phyloP scores from a whole-genome alignment of 1,140 invertebrate genomes.

The Augochlora pura region DNA sequence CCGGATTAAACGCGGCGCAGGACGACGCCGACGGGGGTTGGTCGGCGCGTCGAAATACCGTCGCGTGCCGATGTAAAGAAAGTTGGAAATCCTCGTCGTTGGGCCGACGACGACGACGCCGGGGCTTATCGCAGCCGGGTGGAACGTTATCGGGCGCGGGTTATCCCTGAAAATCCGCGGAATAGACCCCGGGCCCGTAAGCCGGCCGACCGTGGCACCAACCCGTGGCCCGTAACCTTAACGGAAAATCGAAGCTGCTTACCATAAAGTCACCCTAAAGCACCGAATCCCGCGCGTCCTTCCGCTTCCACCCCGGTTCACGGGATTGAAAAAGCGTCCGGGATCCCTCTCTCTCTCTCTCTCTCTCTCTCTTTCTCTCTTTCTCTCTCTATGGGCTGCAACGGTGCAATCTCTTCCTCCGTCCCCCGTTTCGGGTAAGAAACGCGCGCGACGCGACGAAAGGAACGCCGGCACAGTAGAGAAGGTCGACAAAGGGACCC shows the following conservation, averaged over 20 bases:
- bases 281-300: constrained; percentile 61
- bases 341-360: not conserved
- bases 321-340: constrained; percentile 59
- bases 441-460: not conserved
- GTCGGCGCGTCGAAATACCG: constrained; percentile 22
- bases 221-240: constrained; percentile 65
- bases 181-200: constrained; percentile 60
- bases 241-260: constrained; percentile 74
- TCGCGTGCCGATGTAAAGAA: constrained; percentile 49
- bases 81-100: constrained; percentile 49
- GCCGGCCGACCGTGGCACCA: constrained; percentile 41
- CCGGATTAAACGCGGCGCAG: no score
- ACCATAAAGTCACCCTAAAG: constrained; percentile 71
- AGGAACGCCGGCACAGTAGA: not conserved
- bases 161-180: constrained; percentile 65
- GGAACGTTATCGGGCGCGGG: constrained; percentile 57
- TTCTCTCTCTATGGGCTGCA: not conserved
- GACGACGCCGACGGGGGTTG: not conserved
- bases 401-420: not conserved
- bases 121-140: constrained; percentile 46
- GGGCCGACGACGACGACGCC: constrained; percentile 35
- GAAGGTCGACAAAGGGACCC: not conserved
- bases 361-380: not conserved
- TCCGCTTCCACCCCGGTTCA: constrained; percentile 40
- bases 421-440: not conserved